Evolutionary conservation across 92 coral and sea anemone species (phyloP).

Genomic region (Actinostola sp.): DNA sequence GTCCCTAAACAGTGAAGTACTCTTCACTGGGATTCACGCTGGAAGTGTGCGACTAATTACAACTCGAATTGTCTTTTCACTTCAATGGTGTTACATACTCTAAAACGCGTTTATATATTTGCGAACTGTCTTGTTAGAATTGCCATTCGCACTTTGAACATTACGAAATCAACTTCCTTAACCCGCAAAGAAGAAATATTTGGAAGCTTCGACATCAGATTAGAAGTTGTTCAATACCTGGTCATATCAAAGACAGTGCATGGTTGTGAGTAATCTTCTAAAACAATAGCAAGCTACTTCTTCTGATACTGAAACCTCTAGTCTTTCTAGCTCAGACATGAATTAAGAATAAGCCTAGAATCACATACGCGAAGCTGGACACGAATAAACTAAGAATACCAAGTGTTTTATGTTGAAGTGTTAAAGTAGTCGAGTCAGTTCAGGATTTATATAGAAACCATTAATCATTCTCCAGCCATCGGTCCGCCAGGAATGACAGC

Average conservation of each 20-base stretch:
- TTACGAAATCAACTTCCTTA: constrained; percentile 2
- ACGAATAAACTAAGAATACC: too few species aligned
- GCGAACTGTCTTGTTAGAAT: constrained; percentile 14
- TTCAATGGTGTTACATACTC: constrained; percentile 14
- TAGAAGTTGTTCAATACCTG: too few species aligned
- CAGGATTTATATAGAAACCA: constrained; percentile 21
- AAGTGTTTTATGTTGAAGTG: too few species aligned
- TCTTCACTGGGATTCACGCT: constrained; percentile 15
- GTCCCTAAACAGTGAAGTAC: too few species aligned
- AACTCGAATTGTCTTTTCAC: constrained; percentile 7
- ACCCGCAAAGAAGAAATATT: too few species aligned
- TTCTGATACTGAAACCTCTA: not conserved
- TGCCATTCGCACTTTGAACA: not conserved
- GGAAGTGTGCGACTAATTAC: constrained; percentile 12
- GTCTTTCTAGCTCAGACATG: too few species aligned
- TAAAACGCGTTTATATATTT: constrained; percentile 2
- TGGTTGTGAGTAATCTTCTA: too few species aligned
- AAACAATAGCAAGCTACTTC: not conserved
- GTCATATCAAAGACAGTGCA: too few species aligned
- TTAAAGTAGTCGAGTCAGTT: not conserved
- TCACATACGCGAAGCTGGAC: too few species aligned
- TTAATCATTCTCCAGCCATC: constrained; percentile 32
- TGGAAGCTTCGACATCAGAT: too few species aligned
- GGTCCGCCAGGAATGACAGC: constrained; percentile 40
- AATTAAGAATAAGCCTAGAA: too few species aligned